phyloP scores from a whole-genome alignment of 2,797 vertebrate species.

The Iguana delicatissima region DNA sequence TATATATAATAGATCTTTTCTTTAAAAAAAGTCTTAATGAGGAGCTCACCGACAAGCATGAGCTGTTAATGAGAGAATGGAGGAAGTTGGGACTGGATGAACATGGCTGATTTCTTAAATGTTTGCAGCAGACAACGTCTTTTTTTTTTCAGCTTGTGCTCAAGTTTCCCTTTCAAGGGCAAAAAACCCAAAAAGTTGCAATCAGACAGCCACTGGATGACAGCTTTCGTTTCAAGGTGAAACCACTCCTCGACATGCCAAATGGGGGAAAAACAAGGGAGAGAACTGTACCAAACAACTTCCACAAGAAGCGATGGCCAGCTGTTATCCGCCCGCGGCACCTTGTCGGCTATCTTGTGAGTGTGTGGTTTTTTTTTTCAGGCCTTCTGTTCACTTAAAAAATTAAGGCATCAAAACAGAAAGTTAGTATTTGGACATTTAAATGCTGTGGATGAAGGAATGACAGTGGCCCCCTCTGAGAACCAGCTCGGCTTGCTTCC shows the following conservation, averaged over 20 bases:
- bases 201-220: slow-evolving; percentile 75
- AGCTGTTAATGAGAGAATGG: slow-evolving; percentile 88
- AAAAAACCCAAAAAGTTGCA: slow-evolving; percentile 66
- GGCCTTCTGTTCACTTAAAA: slow-evolving; percentile 77
- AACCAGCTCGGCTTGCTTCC: slow-evolving; percentile 59
- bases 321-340: slow-evolving; percentile 50
- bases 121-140: slow-evolving; percentile 91
- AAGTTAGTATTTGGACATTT: slow-evolving; percentile 79
- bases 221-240: slow-evolving; percentile 71
- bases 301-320: slow-evolving; percentile 61
- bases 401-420: slow-evolving; percentile 86
- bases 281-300: slow-evolving; percentile 65
- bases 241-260: slow-evolving; percentile 69
- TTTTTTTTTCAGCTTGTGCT: slow-evolving; percentile 89
- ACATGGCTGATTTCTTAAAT: slow-evolving; percentile 70
- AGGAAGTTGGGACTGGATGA: slow-evolving; percentile 73
- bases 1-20: slow-evolving; percentile 83
- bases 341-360: slow-evolving; percentile 66
- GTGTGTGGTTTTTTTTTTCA: slow-evolving; percentile 55
- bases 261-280: slow-evolving; percentile 57
- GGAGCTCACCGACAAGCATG: slow-evolving; percentile 83
- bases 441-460: slow-evolving; percentile 95
- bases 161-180: slow-evolving; percentile 83
- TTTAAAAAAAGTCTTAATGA: slow-evolving; percentile 80
- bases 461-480: slow-evolving; percentile 83